Evolutionary conservation across 2,113 vertebrate genomes (phyloP).

Genomic region (Alligator sinensis): DNA sequence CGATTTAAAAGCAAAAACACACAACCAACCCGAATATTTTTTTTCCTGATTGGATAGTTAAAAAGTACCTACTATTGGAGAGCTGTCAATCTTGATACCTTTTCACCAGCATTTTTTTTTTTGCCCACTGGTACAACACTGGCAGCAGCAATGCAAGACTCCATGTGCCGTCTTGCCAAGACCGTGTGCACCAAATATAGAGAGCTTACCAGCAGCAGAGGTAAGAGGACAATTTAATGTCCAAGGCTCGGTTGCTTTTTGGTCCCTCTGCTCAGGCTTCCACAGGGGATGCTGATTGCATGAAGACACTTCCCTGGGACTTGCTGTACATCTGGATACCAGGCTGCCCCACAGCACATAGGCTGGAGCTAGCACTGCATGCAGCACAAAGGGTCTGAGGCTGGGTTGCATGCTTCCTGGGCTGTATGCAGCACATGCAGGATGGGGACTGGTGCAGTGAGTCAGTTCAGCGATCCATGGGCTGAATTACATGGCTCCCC

Average conservation of each 20-base stretch:
- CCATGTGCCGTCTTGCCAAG: fast-evolving
- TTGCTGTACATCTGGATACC: too few relatives aligned
- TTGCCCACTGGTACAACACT: fast-evolving
- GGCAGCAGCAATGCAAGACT: background rate
- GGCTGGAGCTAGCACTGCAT: too few relatives aligned
- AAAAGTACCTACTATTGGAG: background rate
- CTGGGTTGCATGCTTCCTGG: too few relatives aligned
- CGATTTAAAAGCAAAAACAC: background rate
- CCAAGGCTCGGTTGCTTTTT: fast-evolving
- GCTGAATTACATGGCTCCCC: too few relatives aligned
- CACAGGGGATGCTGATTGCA: background rate
- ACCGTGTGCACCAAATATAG: background rate
- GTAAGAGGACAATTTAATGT: background rate
- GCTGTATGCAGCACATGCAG: too few relatives aligned
- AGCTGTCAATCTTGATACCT: background rate
- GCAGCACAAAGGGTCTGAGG: too few relatives aligned
- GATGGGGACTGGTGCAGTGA: too few relatives aligned
- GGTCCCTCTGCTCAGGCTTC: background rate
- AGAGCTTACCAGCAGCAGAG: background rate
- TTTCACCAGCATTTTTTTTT: background rate
- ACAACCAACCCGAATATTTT: too few relatives aligned
- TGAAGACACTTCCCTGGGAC: background rate
- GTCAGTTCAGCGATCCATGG: too few relatives aligned
- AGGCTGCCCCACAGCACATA: too few relatives aligned
- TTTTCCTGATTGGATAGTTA: background rate